Base-by-base conservation (phyloP, 2,113 vertebrate genomes). In the Ophthalmolycus amberensis region DNA sequence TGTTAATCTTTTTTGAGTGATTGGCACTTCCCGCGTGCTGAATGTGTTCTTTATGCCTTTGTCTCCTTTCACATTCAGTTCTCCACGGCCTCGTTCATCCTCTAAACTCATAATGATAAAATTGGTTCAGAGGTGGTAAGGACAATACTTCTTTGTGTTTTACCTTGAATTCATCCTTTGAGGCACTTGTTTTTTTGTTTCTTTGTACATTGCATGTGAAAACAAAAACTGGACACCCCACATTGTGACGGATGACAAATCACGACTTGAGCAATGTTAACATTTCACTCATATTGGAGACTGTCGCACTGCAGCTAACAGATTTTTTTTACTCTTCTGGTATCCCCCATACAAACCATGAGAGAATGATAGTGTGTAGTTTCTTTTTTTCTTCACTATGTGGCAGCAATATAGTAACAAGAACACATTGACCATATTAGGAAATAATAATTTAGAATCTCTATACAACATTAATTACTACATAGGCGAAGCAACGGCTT, bases 91-190 rank as follows among this genome's bases (percentile, higher is more conserved):
- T 94, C 96, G 94, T 90, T 96, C 95, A 93, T 97, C 96, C 94
- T 93, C 96, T 97, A 97, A 96, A 97, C 95, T 93, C 95, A 79
- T 97, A 96, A 94, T 96, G 90, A 90, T 96, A 95, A 96, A 95
- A 96, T 93, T 96, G 95, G 95, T 97, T 95, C 95, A 95, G 95
- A 95, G 96, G 94, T 97, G 95, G 96, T 97, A 96, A 97, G 96
- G 94, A 96, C 87, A 88, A 93, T 78, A 82, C 88, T 91, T 91
- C 71, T 93, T 85, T 93, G 82, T 91, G 85, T 89, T 89, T 89
- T 89, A 85, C 77, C 83, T 90, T 89, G 65, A 86, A 88, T 75
- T 88, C 83, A 78, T 89, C 60, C 3, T 80, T 85, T 86, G 68
- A 87, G 84, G 91, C 90, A 86, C 88, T 70, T 85, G 25, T 65